Evolutionary conservation across 2,888 invertebrate species (phyloP).

Genomic region (Polydrusus pterygomalis): DNA sequence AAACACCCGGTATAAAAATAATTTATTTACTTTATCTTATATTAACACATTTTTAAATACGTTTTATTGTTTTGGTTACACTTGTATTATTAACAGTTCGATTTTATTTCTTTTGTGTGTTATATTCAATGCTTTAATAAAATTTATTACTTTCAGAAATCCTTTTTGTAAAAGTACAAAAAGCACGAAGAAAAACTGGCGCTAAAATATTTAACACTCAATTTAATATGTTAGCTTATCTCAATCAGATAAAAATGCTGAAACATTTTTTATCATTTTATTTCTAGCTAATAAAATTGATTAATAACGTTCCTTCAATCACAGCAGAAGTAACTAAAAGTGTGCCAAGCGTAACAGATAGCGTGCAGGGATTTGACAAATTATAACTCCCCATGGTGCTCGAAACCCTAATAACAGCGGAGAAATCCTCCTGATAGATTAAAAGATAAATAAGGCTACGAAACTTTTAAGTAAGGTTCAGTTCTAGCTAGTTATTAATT

Average conservation of each 20-base stretch:
- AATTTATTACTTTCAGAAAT: no score
- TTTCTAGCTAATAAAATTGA: conserved; percentile 6
- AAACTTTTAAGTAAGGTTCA: conserved; percentile 6
- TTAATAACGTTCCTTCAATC: conserved; percentile 15
- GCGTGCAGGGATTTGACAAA: conserved; percentile 24
- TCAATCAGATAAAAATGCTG: not conserved
- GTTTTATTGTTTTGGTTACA: no score
- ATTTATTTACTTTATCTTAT: no score
- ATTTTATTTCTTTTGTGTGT: no score
- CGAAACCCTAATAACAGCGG: conserved; percentile 8
- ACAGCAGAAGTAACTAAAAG: conserved; percentile 16
- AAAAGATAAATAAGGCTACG: conserved; percentile 15
- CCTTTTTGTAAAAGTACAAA: no score
- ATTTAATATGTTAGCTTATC: no score
- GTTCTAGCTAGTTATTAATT: conserved; percentile 6
- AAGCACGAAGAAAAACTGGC: no score
- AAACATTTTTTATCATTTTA: not conserved
- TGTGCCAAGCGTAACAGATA: conserved; percentile 10
- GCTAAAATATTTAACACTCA: no score
- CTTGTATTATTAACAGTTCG: no score
- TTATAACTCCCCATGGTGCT: conserved; percentile 16
- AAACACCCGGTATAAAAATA: no score
- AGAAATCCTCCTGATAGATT: conserved; percentile 17
- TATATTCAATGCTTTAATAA: no score
- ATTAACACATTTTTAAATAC: no score